These are phyloP conservation scores for Vespertilio murinus DNA, from an alignment of 2,797 vertebrate genomes.

Conservation along the genomic window DNA sequence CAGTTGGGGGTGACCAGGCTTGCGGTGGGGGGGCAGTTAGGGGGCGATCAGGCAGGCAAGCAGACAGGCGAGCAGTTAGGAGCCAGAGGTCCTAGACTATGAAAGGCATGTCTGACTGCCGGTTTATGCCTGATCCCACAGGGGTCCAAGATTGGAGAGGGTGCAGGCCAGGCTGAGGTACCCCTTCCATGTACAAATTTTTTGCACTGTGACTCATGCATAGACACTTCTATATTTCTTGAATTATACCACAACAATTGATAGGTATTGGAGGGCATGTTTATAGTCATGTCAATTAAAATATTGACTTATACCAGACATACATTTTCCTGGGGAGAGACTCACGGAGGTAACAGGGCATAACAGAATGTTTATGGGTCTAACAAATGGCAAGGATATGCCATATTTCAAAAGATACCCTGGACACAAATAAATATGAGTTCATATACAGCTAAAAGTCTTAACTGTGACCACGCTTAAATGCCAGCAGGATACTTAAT, in stretches of 20 bases:
- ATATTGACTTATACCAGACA: background rate
- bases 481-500: background rate
- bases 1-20: no score
- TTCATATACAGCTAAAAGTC: slow-evolving; percentile 7
- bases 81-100: no score
- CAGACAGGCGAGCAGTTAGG: no score
- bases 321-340: background rate
- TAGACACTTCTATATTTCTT: background rate
- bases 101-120: no score
- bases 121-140: no score
- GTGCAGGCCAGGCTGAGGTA: no score
- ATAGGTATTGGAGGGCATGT: background rate
- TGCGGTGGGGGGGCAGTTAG: no score
- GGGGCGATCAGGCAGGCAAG: no score
- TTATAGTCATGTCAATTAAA: background rate
- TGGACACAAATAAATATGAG: slow-evolving; percentile 8
- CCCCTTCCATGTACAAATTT: no score
- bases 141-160: no score
- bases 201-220: background rate
- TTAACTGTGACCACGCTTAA: background rate
- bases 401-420: slow-evolving; percentile 38
- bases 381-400: background rate
- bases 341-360: background rate
- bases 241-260: background rate
- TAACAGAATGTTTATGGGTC: background rate